Evolutionary conservation across 1,140 invertebrate genomes (phyloP), one percentile per base, ranked within the genome.

Genomic region (Geopemphigus sp.): DNA sequence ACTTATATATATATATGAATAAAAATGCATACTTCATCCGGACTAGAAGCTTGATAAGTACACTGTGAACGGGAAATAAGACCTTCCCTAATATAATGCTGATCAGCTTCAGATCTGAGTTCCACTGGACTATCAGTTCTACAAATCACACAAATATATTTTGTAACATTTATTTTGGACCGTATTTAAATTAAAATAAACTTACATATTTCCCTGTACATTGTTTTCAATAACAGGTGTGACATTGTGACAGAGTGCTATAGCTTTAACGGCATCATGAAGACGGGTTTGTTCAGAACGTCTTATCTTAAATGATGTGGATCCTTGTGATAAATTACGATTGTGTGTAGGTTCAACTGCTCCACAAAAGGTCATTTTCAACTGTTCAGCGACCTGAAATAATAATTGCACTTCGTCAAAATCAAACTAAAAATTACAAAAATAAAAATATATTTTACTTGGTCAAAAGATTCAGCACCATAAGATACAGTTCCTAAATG

Each of bases 191-290:
- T n/a, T 3, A 17, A 32, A 2, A 24, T 10, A 39, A 68, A 68
- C 57, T 70, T 61, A 80, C 68, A 80, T 78, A 63, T 78, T 78
- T 61, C 74, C 74, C 10, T 78, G 74, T 0, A 78, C 19, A 61
- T 78, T 81, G 26, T 72, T 87, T 83, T 98, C 96, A 84, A 94
- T 95, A 8, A 98, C 95, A 0, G 98, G 98, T 0, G 98, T 99
- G 0, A 99, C 98, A 87, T 99, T 99, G 85, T 99, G 98, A 87
- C 98, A 99, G 8, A 99, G 86, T 0, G 97, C 97, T 17, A 99
- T 86, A 0, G 97, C 96, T 83, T 95, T 91, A 10, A 99, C 95
- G 0, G 95, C 95, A 83, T 98, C 94, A 88, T 91, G 92, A 59
- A 97, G 91, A 57, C 95, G 88, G 57, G 91, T 94, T 61, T 91